A percentile compares a stretch with the other conserved stretches of the same genome.
Conservation (phyloP, 2,888 invertebrate genomes). For the Acleris literana region DNA sequence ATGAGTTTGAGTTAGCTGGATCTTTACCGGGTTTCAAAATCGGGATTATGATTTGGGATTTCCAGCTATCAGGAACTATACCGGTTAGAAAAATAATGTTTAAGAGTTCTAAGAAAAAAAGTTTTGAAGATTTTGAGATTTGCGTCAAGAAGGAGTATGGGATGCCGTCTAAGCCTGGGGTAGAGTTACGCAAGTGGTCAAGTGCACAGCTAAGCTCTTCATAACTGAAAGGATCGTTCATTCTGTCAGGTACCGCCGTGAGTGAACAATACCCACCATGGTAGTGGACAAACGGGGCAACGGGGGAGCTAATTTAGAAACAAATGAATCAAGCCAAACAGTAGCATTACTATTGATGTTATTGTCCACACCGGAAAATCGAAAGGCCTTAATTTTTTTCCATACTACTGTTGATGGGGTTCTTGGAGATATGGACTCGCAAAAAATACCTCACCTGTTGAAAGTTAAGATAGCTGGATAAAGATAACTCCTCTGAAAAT, state of each 20-base stretch:
- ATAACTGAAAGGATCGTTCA: not conserved
- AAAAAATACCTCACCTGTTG: not conserved
- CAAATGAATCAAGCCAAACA: not conserved
- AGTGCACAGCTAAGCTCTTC: not conserved
- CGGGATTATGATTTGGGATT: not conserved
- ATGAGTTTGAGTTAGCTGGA: not conserved
- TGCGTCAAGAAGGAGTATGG: not conserved
- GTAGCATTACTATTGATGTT: not conserved
- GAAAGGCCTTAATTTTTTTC: constrained; percentile 4
- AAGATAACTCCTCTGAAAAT: not conserved
- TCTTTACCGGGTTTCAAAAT: not conserved
- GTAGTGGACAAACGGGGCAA: not conserved
- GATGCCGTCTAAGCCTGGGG: constrained; percentile 4
- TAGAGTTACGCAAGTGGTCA: not conserved
- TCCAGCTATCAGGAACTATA: not conserved
- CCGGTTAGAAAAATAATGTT: not conserved
- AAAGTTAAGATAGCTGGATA: not conserved
- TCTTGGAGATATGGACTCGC: not conserved
- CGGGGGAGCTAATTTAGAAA: not conserved
- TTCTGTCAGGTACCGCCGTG: not conserved
- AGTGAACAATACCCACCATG: not conserved
- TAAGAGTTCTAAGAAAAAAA: not conserved
- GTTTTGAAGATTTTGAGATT: not conserved
- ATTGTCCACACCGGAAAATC: not conserved
- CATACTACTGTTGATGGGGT: not conserved